Evolutionary conservation across 2,888 invertebrate genomes (phyloP).

Genomic region (Callinectes sapidus): DNA sequence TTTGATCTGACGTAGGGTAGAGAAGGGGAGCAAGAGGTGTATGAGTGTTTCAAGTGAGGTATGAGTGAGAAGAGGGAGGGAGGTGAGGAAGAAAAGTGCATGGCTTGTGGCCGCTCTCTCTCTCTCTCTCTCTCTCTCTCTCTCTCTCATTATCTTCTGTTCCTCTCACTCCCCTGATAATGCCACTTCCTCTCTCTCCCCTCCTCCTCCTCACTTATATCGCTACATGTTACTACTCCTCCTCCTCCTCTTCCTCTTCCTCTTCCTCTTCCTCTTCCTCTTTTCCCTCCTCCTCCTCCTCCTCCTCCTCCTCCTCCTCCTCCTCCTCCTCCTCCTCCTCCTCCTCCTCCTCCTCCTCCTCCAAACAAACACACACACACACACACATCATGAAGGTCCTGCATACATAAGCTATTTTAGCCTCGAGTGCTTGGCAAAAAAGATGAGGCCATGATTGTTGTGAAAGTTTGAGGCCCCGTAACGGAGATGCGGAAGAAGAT

Average conservation of each 20-base stretch:
- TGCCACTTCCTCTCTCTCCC: background rate
- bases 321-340: conserved; percentile 10
- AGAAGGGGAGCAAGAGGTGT: background rate
- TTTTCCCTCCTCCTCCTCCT: background rate
- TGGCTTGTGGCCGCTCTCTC: background rate
- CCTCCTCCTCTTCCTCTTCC: background rate
- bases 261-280: background rate
- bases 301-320: background rate
- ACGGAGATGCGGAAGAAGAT: background rate
- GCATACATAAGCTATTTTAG: conserved; percentile 29
- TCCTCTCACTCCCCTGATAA: background rate
- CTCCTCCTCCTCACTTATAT: background rate
- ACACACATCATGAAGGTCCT: conserved; percentile 27
- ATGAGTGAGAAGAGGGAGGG: background rate
- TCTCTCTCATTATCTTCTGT: background rate
- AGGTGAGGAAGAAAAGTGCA: background rate
- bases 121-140: conserved; percentile 27
- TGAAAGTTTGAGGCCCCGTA: background rate
- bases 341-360: conserved; percentile 20
- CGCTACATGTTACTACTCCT: no score
- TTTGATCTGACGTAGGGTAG: background rate
- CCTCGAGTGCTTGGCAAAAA: background rate
- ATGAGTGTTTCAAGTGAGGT: conserved; percentile 1
- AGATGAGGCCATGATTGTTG: background rate
- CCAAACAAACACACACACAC: conserved; percentile 6